Conservation (phyloP, 1,140 invertebrate genomes). For the Drosophila littoralis region DNA sequence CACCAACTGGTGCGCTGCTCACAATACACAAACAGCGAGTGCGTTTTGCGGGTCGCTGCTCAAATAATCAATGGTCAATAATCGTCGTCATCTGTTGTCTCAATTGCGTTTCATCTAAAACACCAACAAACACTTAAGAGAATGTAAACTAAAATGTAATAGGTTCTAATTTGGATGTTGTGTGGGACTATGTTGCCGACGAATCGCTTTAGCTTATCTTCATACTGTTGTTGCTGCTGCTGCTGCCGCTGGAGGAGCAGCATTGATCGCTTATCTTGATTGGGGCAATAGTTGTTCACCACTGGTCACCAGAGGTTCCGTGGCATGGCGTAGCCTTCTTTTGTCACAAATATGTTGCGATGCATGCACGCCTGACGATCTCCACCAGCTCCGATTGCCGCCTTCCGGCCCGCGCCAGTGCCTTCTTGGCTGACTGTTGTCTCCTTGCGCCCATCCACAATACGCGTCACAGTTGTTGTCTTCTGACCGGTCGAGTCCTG, state of each 20-base stretch:
- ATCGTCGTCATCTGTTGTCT: conserved; percentile 81
- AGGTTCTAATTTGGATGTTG: conserved; percentile 77
- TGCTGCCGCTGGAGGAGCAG: conserved; percentile 47
- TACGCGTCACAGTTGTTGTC: conserved; percentile 80
- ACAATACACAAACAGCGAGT: conserved; percentile 24
- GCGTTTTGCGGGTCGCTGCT: conserved; percentile 14
- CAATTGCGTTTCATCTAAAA: conserved; percentile 84
- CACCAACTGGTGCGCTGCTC: not conserved
- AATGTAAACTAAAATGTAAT: conserved; percentile 83
- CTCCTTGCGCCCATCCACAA: conserved; percentile 70
- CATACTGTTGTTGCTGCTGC: conserved; percentile 51
- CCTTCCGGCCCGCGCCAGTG: not conserved
- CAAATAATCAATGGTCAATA: conserved; percentile 69
- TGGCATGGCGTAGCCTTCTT: conserved; percentile 84
- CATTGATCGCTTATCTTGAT: conserved; percentile 72
- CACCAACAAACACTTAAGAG: conserved; percentile 80
- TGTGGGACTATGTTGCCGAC: conserved; percentile 76
- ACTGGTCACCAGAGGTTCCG: conserved; percentile 84
- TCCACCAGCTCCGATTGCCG: not conserved
- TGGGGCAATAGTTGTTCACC: conserved; percentile 77
- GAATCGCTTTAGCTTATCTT: conserved; percentile 67
- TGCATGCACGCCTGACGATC: conserved; percentile 31
- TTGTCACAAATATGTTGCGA: conserved; percentile 82
- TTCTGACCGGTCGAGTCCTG: conserved; percentile 74
- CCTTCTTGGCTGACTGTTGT: conserved; percentile 66